Conservation (phyloP, 1,140 invertebrate genomes). For the Danaus melanippus region DNA sequence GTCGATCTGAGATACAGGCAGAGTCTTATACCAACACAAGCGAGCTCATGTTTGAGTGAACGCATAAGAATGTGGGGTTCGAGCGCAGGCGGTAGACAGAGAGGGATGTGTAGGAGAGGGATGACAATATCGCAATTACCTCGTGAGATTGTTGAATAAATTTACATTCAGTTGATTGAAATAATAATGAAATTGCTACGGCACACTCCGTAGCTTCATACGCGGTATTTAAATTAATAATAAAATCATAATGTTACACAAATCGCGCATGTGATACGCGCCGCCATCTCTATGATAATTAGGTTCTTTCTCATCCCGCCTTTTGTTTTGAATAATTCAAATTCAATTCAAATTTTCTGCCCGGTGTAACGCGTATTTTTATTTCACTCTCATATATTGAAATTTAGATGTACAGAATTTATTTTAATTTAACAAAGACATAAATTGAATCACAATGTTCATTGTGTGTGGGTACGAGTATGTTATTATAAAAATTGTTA, state of each 20-base stretch:
- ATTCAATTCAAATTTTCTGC: conserved; percentile 29
- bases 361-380: conserved; percentile 21
- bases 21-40: conserved; percentile 37
- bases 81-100: conserved; percentile 32
- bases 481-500: too few species aligned
- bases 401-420: conserved; percentile 6
- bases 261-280: conserved; percentile 52
- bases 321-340: conserved; percentile 51
- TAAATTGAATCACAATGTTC: too few species aligned
- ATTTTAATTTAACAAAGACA: not conserved
- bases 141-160: conserved; percentile 71
- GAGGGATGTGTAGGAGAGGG: conserved; percentile 31
- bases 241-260: conserved; percentile 68
- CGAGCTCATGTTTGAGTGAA: conserved; percentile 65
- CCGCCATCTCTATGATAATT: conserved; percentile 56
- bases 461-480: too few species aligned
- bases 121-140: conserved; percentile 62
- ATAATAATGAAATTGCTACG: conserved; percentile 71
- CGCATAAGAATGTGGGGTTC: conserved; percentile 62
- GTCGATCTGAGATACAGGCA: conserved; percentile 38
- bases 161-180: conserved; percentile 71
- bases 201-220: conserved; percentile 59
- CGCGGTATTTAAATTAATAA: conserved; percentile 70
- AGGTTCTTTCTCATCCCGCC: conserved; percentile 39
- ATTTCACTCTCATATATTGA: conserved; percentile 5